Conservation (phyloP, 2,797 vertebrate genomes). For the Protonibea diacanthus region DNA sequence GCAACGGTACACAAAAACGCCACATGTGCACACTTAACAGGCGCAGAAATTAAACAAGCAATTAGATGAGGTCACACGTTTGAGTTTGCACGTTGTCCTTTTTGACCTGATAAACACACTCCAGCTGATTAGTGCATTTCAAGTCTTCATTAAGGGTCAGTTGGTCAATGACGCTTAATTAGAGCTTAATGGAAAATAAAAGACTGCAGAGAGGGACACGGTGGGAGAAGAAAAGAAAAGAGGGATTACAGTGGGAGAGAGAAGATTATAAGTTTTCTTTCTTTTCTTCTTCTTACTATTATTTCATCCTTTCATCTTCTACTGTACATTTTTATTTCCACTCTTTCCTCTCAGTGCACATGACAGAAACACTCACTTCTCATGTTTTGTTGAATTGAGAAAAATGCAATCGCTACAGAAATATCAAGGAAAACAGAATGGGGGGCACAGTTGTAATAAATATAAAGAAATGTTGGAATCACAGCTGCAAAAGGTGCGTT, state of each 20-base stretch:
- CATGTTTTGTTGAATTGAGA: not conserved
- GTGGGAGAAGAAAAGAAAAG: slow-evolving; percentile 16
- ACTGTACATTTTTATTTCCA: slow-evolving; percentile 11
- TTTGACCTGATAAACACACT: slow-evolving; percentile 59
- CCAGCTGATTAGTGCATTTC: slow-evolving; percentile 65
- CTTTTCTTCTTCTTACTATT: not conserved
- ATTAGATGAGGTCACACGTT: slow-evolving; percentile 41
- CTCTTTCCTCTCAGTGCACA: slow-evolving; percentile 9
- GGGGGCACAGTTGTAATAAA: slow-evolving; percentile 27
- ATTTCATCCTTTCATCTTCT: slow-evolving; percentile 34
- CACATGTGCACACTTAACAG: not conserved
- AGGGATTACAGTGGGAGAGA: slow-evolving; percentile 12
- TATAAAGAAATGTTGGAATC: slow-evolving; percentile 38
- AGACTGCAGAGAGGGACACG: slow-evolving; percentile 20
- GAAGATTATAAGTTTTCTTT: slow-evolving; percentile 29
- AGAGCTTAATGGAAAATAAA: slow-evolving; percentile 71
- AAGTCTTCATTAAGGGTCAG: slow-evolving; percentile 64
- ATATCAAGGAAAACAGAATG: not conserved
- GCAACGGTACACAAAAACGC: slow-evolving; percentile 11
- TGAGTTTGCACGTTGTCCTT: slow-evolving; percentile 22
- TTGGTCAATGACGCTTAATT: slow-evolving; percentile 68
- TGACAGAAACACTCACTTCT: not conserved
- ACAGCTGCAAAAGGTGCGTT: slow-evolving; percentile 32
- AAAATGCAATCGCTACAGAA: slow-evolving; percentile 22
- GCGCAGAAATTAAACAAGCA: slow-evolving; percentile 14